Evolutionary conservation across 2,797 vertebrate genomes (phyloP).

Genomic region (Salmo trutta): DNA sequence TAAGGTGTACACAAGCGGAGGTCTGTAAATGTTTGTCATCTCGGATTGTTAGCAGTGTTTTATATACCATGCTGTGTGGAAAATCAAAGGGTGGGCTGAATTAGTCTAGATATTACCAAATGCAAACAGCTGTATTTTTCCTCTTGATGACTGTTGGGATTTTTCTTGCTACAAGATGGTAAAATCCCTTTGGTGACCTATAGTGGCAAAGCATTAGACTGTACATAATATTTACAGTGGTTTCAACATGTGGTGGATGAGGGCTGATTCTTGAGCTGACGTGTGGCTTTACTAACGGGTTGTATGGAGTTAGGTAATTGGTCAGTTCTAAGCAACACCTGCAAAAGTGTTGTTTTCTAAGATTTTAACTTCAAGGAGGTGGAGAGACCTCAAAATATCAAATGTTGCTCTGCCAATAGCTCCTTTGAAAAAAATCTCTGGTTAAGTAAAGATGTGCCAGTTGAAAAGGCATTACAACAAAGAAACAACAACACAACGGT

Average conservation of each 20-base stretch:
- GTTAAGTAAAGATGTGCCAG: background rate
- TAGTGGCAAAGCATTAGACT: conserved; percentile 61
- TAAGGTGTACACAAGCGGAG: conserved; percentile 25
- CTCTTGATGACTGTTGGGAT: conserved; percentile 64
- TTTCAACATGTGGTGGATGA: background rate
- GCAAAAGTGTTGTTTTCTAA: background rate
- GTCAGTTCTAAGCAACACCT: background rate
- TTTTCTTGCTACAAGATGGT: conserved; percentile 45
- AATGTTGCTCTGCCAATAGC: background rate
- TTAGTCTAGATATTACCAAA: conserved; percentile 78
- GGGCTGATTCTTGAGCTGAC: background rate
- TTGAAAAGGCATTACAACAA: background rate
- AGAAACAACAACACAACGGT: background rate
- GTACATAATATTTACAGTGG: background rate
- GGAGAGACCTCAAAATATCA: too few relatives aligned
- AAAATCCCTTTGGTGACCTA: conserved; percentile 52
- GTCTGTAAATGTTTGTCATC: conserved; percentile 21
- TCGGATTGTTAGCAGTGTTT: background rate
- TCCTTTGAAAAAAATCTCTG: background rate
- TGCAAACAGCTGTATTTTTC: conserved; percentile 47
- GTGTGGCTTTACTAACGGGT: background rate
- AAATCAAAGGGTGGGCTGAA: conserved; percentile 76
- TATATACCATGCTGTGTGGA: conserved; percentile 78
- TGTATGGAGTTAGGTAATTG: background rate
- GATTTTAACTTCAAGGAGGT: background rate